Base-by-base conservation (phyloP, 2,797 vertebrate genomes). In the Characodon lateralis region DNA sequence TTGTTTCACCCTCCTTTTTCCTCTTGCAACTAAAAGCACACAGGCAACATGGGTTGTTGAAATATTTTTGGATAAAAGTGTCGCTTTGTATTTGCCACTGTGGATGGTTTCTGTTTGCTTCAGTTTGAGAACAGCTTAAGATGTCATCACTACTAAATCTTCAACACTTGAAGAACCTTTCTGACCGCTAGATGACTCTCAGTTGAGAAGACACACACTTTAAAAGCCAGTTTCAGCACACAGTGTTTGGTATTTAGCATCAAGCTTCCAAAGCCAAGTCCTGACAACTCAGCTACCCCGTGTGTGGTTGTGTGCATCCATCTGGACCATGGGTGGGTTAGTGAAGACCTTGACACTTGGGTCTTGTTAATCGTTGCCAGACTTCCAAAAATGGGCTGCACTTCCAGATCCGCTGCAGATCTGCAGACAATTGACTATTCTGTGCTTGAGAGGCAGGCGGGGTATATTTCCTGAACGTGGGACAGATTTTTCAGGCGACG, bases 401-500 rank as follows among this genome's bases (percentile, higher is more conserved):
- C 86, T 94, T 96, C 93, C 93, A 92, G 89, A 93, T 95, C 95
- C 93, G 93, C 88, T 75, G 31, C 51, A 31, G 83, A 80, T 83
- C 75, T 69, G 69, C 26, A 82, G 93, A 96, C 95, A 96, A 95
- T 96, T 87, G 80, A 48, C 89, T 91, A 93, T 92, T 95, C 91
- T 96, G 91, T 84, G 83, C 85, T 77, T 78, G 78, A 82, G 86
- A 88, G 87, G 89, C 89, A 80, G 94, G 93, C 74, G 91, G 95
- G 93, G 90, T 93, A 92, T 93, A 90, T 94, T 94, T 95, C 95
- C 94, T 95, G 94, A 94, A 94, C 80, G 93, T 93, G 86, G 92
- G 94, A 89, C 93, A 90, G 92, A 91, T 92, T 95, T 95, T 93
- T 93, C 93, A 95, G 93, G 94, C 94, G 87, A 71, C 3, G 61